Percentiles rank a stretch among this genome's conserved stretches.
Evolutionary conservation across 2,113 vertebrate genomes (phyloP).

Genomic region (Corydoras sp.): DNA sequence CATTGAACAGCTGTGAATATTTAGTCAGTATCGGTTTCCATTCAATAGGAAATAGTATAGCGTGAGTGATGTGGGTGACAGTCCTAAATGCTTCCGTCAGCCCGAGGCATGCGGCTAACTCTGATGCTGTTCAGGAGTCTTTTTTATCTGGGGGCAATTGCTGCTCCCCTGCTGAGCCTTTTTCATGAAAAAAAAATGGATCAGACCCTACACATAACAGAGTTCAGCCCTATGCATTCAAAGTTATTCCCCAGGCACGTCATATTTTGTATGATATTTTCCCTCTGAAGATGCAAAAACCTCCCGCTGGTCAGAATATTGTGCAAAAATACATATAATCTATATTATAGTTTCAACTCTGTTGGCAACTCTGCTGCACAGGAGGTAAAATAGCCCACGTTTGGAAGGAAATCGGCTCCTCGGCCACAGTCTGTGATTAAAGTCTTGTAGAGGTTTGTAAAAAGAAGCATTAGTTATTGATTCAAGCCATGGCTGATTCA

Average conservation of each 20-base stretch:
- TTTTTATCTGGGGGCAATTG: slow-evolving; percentile 64
- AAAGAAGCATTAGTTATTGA: slow-evolving; percentile 40
- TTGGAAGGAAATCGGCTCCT: slow-evolving; percentile 30
- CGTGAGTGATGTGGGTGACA: slow-evolving; percentile 68
- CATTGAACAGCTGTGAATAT: slow-evolving; percentile 57
- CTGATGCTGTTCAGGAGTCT: slow-evolving; percentile 58
- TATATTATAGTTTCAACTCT: slow-evolving; percentile 10
- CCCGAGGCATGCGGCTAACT: slow-evolving; percentile 58
- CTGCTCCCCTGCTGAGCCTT: slow-evolving; percentile 56
- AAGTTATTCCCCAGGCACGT: slow-evolving; percentile 7
- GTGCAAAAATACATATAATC: slow-evolving; percentile 24
- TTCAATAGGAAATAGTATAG: slow-evolving; percentile 60
- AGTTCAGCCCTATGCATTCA: slow-evolving; percentile 4
- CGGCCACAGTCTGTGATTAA: slow-evolving; percentile 10
- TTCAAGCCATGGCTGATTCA: slow-evolving; percentile 32
- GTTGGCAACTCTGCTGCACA: neutral
- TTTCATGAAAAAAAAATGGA: slow-evolving; percentile 39
- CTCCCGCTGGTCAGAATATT: slow-evolving; percentile 16
- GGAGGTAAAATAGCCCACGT: slow-evolving; percentile 1
- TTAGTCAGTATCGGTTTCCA: slow-evolving; percentile 52
- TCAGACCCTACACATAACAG: slow-evolving; percentile 14
- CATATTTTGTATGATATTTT: neutral
- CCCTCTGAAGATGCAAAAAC: slow-evolving; percentile 13
- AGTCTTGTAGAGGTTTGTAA: slow-evolving; percentile 27
- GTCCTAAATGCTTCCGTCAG: slow-evolving; percentile 60